Conservation (phyloP, 1,140 invertebrate species). For the Sarcophaga peregrina region DNA sequence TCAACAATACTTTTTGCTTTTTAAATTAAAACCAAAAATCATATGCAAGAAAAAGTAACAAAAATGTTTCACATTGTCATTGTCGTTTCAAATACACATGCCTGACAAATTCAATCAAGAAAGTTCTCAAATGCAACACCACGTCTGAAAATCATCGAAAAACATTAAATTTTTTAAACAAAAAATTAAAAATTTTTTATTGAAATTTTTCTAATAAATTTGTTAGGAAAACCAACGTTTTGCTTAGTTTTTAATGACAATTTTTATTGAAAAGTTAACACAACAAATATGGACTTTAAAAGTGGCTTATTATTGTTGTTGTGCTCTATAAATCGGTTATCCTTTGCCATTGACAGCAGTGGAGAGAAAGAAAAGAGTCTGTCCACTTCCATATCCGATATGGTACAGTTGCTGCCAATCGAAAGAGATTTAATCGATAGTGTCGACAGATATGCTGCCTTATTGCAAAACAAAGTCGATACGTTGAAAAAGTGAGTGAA, state of each 20-base stretch:
- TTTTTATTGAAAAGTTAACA: not conserved
- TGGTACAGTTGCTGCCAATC: conserved; percentile 87
- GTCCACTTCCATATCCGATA: conserved; percentile 84
- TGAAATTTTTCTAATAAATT: not conserved
- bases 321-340: not conserved
- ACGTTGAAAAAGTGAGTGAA: conserved; percentile 51
- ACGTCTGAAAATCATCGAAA: not conserved
- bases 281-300: not conserved
- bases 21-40: too few relatives aligned
- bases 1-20: too few relatives aligned
- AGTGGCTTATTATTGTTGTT: not conserved
- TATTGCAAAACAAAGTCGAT: conserved; percentile 52
- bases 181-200: not conserved
- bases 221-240: too few relatives aligned
- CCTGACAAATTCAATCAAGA: too few relatives aligned
- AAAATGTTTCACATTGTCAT: too few relatives aligned
- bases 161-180: not conserved
- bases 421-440: conserved; percentile 85
- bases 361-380: conserved; percentile 51
- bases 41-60: too few relatives aligned
- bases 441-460: conserved; percentile 80
- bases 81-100: too few relatives aligned
- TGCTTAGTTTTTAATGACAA: too few relatives aligned
- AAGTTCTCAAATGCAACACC: conserved; percentile 5
- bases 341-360: not conserved